Base-by-base conservation (phyloP, 92 coral and sea anemone species). In the Epizoanthus rinbou region DNA sequence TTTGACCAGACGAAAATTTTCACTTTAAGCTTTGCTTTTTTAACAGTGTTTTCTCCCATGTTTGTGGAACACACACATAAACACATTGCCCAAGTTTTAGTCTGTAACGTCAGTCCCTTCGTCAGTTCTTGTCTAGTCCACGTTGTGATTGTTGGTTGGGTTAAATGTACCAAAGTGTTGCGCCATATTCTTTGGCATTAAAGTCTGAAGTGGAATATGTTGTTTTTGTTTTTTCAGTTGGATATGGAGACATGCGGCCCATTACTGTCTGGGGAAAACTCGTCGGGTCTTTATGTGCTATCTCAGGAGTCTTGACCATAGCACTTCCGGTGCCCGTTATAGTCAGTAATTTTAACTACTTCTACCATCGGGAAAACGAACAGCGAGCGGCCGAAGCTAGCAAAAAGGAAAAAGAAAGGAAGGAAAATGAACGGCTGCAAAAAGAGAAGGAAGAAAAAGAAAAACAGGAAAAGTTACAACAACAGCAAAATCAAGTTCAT, bases 251-350 rank as follows among this genome's bases (percentile, higher is more conserved):
- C 84, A 97, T 97, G 99, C 83, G 94, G 67, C 99, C 99, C 22
- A 95, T 88, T 17, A 97, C 99, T 8, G 92, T 97, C 9, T 97
- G 99, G 99, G 99, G 99, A 33, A 97, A 97, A 86, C 73, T 97
- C n/a, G 99, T 97, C 59, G 99, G 99, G 22, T 92, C 97, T 33
- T 91, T 97, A 45, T 97, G 99, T 73, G 99, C 99, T 28, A 97
- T 97, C 74, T 97, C 99, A 56, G 99, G 99, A 22, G 99, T 97
- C n/a, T 78, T 97, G 70, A 97, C 99, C n/a, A 97, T 97, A 37
- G 99, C 99, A 4, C 98, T 97, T 53, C 99, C 99, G 71, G 99
- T 97, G 8, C 99, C 99, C 5, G 99, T 97, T 0, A 97, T 97
- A 43, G 99, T 97, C 74, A 91, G 97, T 50, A 97, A 97, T 75